phyloP scores from a whole-genome alignment of 92 coral and sea anemone genomes.

The Phenganax stokvisi region DNA sequence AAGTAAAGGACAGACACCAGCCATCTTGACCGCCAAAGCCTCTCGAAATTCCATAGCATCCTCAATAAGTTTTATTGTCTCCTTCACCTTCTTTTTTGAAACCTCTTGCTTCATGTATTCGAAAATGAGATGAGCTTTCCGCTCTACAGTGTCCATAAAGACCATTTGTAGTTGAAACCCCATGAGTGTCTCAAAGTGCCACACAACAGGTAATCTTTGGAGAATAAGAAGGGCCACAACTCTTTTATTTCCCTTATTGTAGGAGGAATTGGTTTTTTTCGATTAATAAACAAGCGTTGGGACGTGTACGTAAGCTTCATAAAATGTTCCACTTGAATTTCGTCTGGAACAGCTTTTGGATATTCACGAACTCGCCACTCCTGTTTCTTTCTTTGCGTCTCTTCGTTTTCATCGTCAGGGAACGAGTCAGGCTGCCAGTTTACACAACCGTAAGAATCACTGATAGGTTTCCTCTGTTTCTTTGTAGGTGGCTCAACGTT shows the following conservation, averaged over 20 bases:
- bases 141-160: slow-evolving; percentile 18
- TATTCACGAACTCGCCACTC: slow-evolving; percentile 15
- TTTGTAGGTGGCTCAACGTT: background rate
- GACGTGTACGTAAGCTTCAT: slow-evolving; percentile 21
- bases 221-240: slow-evolving; percentile 18
- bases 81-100: slow-evolving; percentile 12
- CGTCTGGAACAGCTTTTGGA: slow-evolving; percentile 14
- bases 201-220: background rate
- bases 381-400: slow-evolving; percentile 24
- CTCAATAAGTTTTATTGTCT: slow-evolving; percentile 11
- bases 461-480: background rate
- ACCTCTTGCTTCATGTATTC: slow-evolving; percentile 27
- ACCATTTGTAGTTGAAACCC: slow-evolving; percentile 9
- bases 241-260: slow-evolving; percentile 19
- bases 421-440: background rate
- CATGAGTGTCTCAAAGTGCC: slow-evolving; percentile 17
- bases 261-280: slow-evolving; percentile 1
- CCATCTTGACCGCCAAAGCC: slow-evolving; percentile 6
- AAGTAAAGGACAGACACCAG: slow-evolving; percentile 18
- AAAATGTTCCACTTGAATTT: slow-evolving; percentile 5
- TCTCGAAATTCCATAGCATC: slow-evolving; percentile 24
- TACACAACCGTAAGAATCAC: background rate
- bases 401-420: slow-evolving; percentile 22
- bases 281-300: slow-evolving; percentile 6
- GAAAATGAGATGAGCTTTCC: slow-evolving; percentile 11